Conservation (phyloP, 2,113 vertebrate species). For the Pituophis catenifer region DNA sequence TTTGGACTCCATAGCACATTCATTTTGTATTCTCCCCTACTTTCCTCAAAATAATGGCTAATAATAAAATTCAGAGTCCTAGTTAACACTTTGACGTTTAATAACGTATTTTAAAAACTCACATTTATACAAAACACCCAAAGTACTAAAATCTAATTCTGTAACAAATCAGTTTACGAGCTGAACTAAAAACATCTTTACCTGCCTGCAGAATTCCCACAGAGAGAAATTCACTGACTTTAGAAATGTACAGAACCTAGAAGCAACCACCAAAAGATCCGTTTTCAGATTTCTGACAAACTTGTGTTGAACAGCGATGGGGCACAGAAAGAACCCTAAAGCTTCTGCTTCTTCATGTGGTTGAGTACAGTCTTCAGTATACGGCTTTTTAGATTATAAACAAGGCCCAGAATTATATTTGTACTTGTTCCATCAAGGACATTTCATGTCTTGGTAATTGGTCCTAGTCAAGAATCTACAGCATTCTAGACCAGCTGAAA, state of each 20-base stretch:
- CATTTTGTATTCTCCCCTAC: background rate
- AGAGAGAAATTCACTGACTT: background rate
- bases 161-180: background rate
- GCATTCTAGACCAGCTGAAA: background rate
- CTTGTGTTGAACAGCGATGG: background rate
- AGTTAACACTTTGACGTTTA: background rate
- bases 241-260: background rate
- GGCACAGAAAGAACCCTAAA: background rate
- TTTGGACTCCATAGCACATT: background rate
- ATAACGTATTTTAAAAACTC: background rate
- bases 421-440: background rate
- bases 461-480: background rate
- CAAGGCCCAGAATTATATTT: background rate
- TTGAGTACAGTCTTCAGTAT: background rate
- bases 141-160: background rate
- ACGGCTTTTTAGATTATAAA: background rate
- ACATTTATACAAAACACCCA: background rate
- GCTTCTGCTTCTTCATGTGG: background rate
- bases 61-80: background rate
- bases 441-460: background rate
- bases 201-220: background rate
- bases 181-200: background rate
- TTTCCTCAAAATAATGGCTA: background rate
- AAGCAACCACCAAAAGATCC: background rate
- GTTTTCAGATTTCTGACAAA: background rate